Percentiles rank a stretch among this genome's conserved stretches.
Conservation (phyloP, 2,113 vertebrate genomes). For the Pachycephala philippinensis region DNA sequence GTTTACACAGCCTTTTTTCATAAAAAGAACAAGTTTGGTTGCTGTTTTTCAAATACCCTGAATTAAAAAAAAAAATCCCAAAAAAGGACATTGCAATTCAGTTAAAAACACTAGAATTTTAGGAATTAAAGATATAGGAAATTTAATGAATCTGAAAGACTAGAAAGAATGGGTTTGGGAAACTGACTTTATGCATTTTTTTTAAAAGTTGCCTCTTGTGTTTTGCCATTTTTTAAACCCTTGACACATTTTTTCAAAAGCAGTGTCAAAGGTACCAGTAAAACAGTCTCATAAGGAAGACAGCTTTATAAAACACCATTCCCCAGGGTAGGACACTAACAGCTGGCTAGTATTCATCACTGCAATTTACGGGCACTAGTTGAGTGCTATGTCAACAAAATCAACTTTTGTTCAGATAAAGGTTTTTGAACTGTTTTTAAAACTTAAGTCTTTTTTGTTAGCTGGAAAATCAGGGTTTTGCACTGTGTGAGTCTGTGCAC, state of each 20-base stretch:
- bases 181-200: neutral
- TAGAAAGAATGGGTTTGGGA: neutral
- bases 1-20: neutral
- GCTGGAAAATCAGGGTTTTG: neutral
- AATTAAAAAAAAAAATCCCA: neutral
- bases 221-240: neutral
- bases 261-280: neutral
- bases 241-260: neutral
- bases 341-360: neutral
- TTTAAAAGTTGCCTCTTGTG: neutral
- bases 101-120: neutral
- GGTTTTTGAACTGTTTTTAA: neutral
- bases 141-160: neutral
- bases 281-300: neutral
- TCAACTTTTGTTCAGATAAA: neutral
- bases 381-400: neutral
- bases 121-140: neutral
- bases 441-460: neutral
- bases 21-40: neutral
- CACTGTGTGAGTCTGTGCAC: neutral
- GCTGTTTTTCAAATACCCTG: neutral
- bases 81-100: rapidly evolving
- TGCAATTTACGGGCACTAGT: neutral
- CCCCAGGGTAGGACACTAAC: neutral
- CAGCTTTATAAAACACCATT: neutral